Conservation (phyloP, 1,140 invertebrate species). For the Wiebesia pumilae region DNA sequence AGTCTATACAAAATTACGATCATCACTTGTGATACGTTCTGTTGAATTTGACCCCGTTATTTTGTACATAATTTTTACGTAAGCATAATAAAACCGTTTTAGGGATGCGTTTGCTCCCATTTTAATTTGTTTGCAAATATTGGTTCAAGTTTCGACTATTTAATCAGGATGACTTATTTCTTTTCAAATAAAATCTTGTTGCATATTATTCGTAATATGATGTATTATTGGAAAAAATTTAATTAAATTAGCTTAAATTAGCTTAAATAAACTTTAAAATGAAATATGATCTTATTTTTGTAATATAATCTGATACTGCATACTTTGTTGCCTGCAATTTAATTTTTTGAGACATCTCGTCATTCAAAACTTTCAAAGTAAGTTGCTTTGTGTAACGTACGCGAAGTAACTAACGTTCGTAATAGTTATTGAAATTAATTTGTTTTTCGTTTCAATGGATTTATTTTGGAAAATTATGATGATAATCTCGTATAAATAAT, state of each 20-base stretch:
- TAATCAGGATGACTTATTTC: background rate
- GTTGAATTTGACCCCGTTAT: constrained; percentile 12
- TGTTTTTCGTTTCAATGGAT: background rate
- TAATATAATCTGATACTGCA: background rate
- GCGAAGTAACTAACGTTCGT: background rate
- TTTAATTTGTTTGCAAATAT: background rate
- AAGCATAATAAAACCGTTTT: background rate
- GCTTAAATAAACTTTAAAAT: background rate
- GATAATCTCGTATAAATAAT: background rate
- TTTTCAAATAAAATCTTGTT: background rate
- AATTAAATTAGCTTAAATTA: background rate
- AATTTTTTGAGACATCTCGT: background rate
- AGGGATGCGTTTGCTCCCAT: background rate
- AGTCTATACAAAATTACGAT: background rate
- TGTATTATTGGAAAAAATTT: background rate
- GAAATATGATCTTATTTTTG: background rate
- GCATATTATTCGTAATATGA: background rate
- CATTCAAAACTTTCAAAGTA: background rate
- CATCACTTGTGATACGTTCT: background rate
- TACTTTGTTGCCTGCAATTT: background rate
- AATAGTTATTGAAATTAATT: background rate
- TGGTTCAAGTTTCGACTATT: background rate
- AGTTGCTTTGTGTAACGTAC: background rate
- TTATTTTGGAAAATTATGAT: background rate
- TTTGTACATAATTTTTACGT: background rate